Percentiles rank a stretch among this genome's conserved stretches.
These are phyloP conservation scores for Abrostola triplasia DNA, from an alignment of 2,888 invertebrate genomes.

Conservation along the genomic window DNA sequence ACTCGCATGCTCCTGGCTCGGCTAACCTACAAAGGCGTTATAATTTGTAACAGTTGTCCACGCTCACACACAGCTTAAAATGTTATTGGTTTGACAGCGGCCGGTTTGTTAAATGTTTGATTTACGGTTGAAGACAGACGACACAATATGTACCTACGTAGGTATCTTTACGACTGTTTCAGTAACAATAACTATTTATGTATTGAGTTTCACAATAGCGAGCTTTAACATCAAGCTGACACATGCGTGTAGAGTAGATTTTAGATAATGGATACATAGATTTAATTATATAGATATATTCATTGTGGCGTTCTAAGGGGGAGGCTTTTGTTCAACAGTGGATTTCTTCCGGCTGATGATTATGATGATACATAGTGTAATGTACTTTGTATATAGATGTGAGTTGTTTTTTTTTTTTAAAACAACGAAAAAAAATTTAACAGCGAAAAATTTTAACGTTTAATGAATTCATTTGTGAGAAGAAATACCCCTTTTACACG, in stretches of 20 bases:
- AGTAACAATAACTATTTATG: constrained; percentile 54
- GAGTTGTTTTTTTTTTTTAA: too few species aligned
- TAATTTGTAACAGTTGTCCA: constrained; percentile 67
- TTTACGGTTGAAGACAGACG: constrained; percentile 72
- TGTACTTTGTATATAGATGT: too few species aligned
- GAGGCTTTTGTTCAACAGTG: too few species aligned
- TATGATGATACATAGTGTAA: too few species aligned
- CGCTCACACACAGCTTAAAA: constrained; percentile 66
- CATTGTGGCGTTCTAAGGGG: too few species aligned
- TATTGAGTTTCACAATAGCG: constrained; percentile 30
- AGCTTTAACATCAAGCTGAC: constrained; percentile 13
- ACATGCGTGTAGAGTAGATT: not conserved
- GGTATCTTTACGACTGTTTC: constrained; percentile 62
- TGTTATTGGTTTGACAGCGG: constrained; percentile 77
- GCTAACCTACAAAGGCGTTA: constrained; percentile 55
- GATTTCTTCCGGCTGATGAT: too few species aligned
- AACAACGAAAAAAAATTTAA: too few species aligned
- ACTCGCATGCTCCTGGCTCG: constrained; percentile 41
- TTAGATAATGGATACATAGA: not conserved
- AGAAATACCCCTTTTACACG: too few species aligned
- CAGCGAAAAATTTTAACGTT: too few species aligned
- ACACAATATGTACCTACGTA: constrained; percentile 51
- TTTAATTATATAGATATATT: too few species aligned
- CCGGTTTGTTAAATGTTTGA: constrained; percentile 77
- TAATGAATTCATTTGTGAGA: too few species aligned